phyloP scores from a whole-genome alignment of 2,888 invertebrate genomes.

The Athalia circularis region DNA sequence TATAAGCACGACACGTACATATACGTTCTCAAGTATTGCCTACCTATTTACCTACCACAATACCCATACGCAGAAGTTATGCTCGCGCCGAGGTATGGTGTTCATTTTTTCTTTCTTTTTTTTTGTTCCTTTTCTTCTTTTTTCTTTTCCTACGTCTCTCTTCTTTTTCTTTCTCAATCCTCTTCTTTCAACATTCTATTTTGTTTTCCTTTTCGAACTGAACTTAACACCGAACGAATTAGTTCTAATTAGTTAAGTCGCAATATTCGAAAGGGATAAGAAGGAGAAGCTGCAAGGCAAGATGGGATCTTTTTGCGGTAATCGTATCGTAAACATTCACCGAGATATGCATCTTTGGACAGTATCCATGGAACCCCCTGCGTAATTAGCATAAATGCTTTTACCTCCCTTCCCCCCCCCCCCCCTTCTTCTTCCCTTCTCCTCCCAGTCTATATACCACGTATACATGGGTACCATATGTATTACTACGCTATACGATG shows the following conservation, averaged over 20 bases:
- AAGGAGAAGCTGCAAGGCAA: slow-evolving; percentile 14
- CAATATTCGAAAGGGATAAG: slow-evolving; percentile 35
- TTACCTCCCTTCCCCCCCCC: not conserved
- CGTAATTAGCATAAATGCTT: slow-evolving; percentile 48
- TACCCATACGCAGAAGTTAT: too few species aligned
- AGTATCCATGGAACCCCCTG: slow-evolving; percentile 43
- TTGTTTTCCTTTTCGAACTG: not conserved
- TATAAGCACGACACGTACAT: not conserved
- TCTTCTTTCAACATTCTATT: too few species aligned
- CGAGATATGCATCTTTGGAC: slow-evolving; percentile 48
- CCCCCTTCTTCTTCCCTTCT: too few species aligned
- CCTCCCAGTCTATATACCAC: too few species aligned
- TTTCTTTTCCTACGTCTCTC: too few species aligned
- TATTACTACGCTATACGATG: slow-evolving; percentile 14
- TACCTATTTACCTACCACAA: too few species aligned
- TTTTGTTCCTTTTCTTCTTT: too few species aligned
- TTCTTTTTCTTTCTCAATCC: not conserved
- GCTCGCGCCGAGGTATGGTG: too few species aligned
- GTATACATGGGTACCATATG: too few species aligned
- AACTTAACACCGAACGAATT: slow-evolving; percentile 40
- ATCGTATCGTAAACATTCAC: slow-evolving; percentile 44
- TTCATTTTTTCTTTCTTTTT: not conserved
- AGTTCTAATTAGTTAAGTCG: slow-evolving; percentile 46
- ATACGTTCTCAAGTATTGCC: too few species aligned
- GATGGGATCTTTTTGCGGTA: slow-evolving; percentile 42